phyloP scores from a whole-genome alignment of 53 echinoderm and acorn worm genomes.

The Pentamera pediparva region DNA sequence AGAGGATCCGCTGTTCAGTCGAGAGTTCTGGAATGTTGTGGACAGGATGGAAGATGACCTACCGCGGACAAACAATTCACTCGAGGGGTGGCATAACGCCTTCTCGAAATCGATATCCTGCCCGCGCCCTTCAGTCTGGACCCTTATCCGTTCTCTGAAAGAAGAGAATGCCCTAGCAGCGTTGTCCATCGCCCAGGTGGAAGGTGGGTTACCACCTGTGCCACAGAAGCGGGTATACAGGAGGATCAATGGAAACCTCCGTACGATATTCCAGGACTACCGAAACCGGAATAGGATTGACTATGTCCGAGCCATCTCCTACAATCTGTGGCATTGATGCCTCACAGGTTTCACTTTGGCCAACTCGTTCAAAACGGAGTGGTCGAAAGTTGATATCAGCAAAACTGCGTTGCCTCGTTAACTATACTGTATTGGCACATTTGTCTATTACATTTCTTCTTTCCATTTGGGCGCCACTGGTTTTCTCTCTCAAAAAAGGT shows the following conservation, averaged over 20 bases:
- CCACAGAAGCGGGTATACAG: background rate
- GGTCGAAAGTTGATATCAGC: no score
- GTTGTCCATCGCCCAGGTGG: background rate
- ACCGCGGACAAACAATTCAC: background rate
- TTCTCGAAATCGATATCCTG: background rate
- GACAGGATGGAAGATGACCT: conserved; percentile 3
- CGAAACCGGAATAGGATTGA: background rate
- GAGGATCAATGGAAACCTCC: background rate
- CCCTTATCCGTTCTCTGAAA: background rate
- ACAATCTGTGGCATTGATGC: no score
- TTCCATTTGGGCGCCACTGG: no score
- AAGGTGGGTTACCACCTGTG: background rate
- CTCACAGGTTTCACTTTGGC: no score
- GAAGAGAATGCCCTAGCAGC: background rate
- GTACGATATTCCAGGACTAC: background rate
- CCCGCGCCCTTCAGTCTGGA: background rate
- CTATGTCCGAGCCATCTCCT: background rate
- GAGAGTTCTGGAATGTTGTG: background rate
- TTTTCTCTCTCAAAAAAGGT: no score
- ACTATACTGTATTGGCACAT: no score
- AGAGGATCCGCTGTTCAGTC: background rate
- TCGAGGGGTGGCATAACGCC: conserved; percentile 8
- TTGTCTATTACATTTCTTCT: no score
- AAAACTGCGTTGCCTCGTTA: no score
- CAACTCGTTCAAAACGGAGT: no score